A percentile compares a stretch with the other conserved stretches of the same genome.
phyloP scores from a whole-genome alignment of 2,797 vertebrate genomes.

The Pseudochirops corinnae region DNA sequence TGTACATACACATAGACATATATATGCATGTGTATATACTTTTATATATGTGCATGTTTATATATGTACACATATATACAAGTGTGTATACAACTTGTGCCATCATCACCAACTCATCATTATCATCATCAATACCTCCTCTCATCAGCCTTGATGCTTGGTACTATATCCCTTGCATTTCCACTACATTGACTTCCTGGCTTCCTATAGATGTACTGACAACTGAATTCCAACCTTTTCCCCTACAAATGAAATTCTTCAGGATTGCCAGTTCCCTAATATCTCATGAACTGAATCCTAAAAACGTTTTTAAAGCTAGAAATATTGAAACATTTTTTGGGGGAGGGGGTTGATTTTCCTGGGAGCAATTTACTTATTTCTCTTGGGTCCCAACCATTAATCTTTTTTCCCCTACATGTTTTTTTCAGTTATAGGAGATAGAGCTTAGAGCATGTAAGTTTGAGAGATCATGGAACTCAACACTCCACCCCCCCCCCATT shows the following conservation, averaged over 20 bases:
- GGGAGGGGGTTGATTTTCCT: not conserved
- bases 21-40: not conserved
- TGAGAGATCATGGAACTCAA: not conserved
- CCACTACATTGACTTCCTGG: not conserved
- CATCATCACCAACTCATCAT: not conserved
- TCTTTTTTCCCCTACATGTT: not conserved
- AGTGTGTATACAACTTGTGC: not conserved
- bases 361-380: not conserved
- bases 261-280: not conserved
- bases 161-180: not conserved
- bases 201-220: not conserved
- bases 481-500: accelerated
- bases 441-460: not conserved
- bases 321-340: not conserved
- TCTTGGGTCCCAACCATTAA: not conserved
- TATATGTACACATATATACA: not conserved
- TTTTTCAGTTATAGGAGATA: not conserved
- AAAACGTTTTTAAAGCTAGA: not conserved
- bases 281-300: not conserved
- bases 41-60: not conserved
- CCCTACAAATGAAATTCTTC: not conserved
- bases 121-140: not conserved
- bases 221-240: not conserved
- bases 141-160: not conserved
- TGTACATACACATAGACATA: not conserved